These are phyloP conservation scores for Serilophus lunatus DNA, from an alignment of 2,113 vertebrate genomes.

Conservation along the genomic window DNA sequence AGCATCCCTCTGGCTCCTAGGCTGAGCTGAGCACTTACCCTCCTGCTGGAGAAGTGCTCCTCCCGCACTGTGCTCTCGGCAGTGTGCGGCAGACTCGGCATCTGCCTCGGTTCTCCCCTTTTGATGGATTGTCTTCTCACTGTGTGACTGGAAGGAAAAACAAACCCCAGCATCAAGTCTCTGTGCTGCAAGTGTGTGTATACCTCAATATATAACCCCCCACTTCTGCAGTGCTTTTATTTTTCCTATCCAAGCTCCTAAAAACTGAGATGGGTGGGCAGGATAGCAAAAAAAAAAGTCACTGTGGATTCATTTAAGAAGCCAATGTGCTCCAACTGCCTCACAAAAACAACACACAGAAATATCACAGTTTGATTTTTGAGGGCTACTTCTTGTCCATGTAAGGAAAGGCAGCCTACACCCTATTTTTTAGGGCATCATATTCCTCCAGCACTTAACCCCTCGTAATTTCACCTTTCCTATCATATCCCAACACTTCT, in stretches of 20 bases:
- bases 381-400: background rate
- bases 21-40: constrained; percentile 68
- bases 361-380: background rate
- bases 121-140: constrained; percentile 83
- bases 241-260: background rate
- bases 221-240: background rate
- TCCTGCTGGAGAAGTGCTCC: constrained; percentile 89
- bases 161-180: background rate
- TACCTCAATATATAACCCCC: accelerated
- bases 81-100: constrained; percentile 84
- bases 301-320: background rate
- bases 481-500: background rate
- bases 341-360: background rate
- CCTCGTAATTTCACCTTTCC: background rate
- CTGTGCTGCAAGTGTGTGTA: accelerated
- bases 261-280: background rate
- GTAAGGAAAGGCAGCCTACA: background rate
- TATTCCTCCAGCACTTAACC: background rate
- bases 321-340: background rate
- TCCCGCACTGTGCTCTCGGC: constrained; percentile 83
- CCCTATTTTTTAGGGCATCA: background rate
- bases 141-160: constrained; percentile 77
- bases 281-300: background rate
- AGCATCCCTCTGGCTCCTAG: background rate
- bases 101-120: constrained; percentile 79